These are phyloP conservation scores for Apocrypta bakeri DNA, from an alignment of 1,140 invertebrate species.

Conservation along the genomic window DNA sequence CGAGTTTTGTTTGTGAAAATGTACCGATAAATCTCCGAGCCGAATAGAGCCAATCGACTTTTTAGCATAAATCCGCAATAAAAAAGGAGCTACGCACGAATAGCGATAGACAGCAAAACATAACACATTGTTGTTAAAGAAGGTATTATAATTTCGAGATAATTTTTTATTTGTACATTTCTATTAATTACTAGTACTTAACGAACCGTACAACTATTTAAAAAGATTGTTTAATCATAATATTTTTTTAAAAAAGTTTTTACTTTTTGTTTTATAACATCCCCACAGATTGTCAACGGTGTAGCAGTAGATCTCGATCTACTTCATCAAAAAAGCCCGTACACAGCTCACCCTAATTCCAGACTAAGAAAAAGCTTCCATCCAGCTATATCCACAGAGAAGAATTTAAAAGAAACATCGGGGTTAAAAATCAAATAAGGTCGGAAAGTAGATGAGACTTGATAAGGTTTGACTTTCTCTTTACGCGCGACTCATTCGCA, in stretches of 20 bases:
- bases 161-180: background rate
- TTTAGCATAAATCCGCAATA: background rate
- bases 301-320: background rate
- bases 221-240: too few species aligned
- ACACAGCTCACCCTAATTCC: too few species aligned
- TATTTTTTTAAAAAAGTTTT: too few species aligned
- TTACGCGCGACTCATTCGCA: background rate
- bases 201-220: too few species aligned
- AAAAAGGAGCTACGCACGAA: conserved; percentile 7
- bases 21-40: background rate
- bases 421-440: conserved; percentile 8
- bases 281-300: too few species aligned
- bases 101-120: background rate
- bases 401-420: background rate
- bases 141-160: background rate
- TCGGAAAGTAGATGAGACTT: background rate
- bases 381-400: background rate
- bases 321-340: background rate
- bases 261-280: too few species aligned
- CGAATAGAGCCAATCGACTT: background rate
- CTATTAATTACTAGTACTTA: background rate
- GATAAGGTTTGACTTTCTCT: background rate
- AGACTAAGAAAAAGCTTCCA: background rate
- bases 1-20: conserved; percentile 6
- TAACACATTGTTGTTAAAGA: background rate